Evolutionary conservation across 2,888 invertebrate genomes (phyloP).

Genomic region (Herminia tarsipennalis): DNA sequence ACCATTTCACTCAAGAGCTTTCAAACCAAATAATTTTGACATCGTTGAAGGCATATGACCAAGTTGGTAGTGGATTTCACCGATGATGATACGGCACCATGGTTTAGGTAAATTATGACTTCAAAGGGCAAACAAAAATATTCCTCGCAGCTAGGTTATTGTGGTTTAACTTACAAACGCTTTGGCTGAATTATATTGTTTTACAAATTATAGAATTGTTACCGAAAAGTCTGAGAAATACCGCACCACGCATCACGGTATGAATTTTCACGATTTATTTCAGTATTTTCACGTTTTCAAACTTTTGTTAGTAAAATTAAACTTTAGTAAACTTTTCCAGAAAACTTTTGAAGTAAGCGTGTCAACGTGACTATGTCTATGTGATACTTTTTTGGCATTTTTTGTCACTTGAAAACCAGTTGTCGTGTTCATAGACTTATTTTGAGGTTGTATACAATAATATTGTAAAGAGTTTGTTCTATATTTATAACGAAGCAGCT

Average conservation of each 20-base stretch:
- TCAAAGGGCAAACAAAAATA: slow-evolving; percentile 1
- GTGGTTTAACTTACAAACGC: slow-evolving; percentile 8
- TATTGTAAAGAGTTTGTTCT: slow-evolving; percentile 16
- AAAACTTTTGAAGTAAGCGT: slow-evolving; percentile 54
- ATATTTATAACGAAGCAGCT: background rate
- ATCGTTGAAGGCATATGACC: slow-evolving; percentile 46
- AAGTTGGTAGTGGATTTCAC: slow-evolving; percentile 34
- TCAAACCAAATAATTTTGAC: slow-evolving; percentile 77
- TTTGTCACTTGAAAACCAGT: slow-evolving; percentile 32
- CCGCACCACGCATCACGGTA: slow-evolving; percentile 52
- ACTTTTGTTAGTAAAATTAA: slow-evolving; percentile 42
- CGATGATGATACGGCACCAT: slow-evolving; percentile 21
- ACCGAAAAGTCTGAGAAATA: slow-evolving; percentile 27
- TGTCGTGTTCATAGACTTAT: slow-evolving; percentile 17
- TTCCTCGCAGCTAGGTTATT: slow-evolving; percentile 22
- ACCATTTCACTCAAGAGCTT: slow-evolving; percentile 86
- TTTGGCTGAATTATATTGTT: slow-evolving; percentile 6
- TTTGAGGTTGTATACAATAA: slow-evolving; percentile 27
- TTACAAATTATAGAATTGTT: slow-evolving; percentile 13
- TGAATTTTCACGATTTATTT: slow-evolving; percentile 24
- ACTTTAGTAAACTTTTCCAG: slow-evolving; percentile 54
- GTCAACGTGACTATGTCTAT: slow-evolving; percentile 55
- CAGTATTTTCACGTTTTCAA: slow-evolving; percentile 33
- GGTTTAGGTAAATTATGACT: slow-evolving; percentile 11
- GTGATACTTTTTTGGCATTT: slow-evolving; percentile 41